Evolutionary conservation across 2,113 vertebrate genomes (phyloP).

Genomic region (Sigmodon hispidus): DNA sequence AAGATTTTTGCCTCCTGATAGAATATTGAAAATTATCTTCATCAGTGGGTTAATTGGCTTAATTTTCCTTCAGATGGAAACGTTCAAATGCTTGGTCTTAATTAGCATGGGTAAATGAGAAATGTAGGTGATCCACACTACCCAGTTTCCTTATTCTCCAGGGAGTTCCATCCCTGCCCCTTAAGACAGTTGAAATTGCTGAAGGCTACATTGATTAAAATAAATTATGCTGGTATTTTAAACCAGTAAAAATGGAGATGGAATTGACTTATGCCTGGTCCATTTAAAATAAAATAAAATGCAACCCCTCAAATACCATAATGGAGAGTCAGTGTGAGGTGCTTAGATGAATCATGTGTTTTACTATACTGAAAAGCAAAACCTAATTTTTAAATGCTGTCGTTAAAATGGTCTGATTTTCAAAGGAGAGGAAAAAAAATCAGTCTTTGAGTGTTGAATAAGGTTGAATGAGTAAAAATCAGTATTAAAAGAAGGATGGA

Average conservation of each 20-base stretch:
- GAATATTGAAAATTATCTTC: constrained; percentile 84
- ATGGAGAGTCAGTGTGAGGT: constrained; percentile 1
- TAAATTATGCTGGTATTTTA: constrained; percentile 77
- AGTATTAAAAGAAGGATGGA: not conserved
- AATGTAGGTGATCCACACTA: constrained; percentile 80
- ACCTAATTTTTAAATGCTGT: not conserved
- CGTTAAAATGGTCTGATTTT: not conserved
- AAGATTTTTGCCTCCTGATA: constrained; percentile 81
- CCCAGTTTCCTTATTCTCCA: constrained; percentile 75
- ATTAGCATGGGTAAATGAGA: constrained; percentile 84
- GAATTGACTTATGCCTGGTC: constrained; percentile 66
- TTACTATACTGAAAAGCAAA: not conserved
- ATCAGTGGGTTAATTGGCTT: constrained; percentile 84
- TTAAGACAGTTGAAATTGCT: constrained; percentile 79
- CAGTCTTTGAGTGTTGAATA: not conserved
- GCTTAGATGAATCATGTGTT: not conserved
- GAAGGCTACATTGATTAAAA: constrained; percentile 83
- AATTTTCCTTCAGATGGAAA: constrained; percentile 83
- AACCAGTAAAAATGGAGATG: constrained; percentile 68
- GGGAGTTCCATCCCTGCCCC: constrained; percentile 74
- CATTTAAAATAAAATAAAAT: constrained; percentile 51
- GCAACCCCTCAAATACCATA: constrained; percentile 11
- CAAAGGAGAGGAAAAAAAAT: constrained; percentile 10
- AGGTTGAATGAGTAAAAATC: not conserved
- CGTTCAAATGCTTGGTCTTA: constrained; percentile 84